Evolutionary conservation across 2,888 invertebrate genomes (phyloP).

Genomic region (Ptilodon capucinus): DNA sequence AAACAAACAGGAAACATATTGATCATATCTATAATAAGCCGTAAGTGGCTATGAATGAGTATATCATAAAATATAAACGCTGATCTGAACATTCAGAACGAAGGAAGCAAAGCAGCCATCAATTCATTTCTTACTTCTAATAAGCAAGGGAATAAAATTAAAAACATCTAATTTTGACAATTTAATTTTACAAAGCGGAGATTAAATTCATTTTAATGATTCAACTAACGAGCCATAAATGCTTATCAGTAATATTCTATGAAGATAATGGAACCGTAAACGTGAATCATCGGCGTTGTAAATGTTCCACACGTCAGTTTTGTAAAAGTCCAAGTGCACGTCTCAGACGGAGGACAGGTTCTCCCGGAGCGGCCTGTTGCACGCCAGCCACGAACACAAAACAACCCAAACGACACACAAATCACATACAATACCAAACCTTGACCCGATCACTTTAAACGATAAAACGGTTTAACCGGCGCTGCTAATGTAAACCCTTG

Average conservation of each 20-base stretch:
- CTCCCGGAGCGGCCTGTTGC: slow-evolving; percentile 58
- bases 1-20: neutral
- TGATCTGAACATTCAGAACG: slow-evolving; percentile 4
- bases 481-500: slow-evolving; percentile 52
- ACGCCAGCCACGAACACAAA: slow-evolving; percentile 38
- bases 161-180: slow-evolving; percentile 3
- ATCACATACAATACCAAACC: slow-evolving; percentile 37
- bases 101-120: slow-evolving; percentile 16
- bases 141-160: slow-evolving; percentile 3
- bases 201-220: slow-evolving; percentile 15
- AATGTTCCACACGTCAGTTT: slow-evolving; percentile 62
- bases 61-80: neutral
- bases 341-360: slow-evolving; percentile 72
- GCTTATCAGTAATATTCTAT: slow-evolving; percentile 8
- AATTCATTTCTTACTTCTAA: slow-evolving; percentile 5
- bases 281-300: slow-evolving; percentile 39
- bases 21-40: neutral
- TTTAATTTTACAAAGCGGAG: slow-evolving; percentile 9
- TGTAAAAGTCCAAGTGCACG: slow-evolving; percentile 65
- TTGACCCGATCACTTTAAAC: slow-evolving; percentile 53
- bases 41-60: neutral
- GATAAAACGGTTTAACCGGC: slow-evolving; percentile 42
- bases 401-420: slow-evolving; percentile 25
- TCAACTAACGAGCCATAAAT: slow-evolving; percentile 21
- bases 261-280: slow-evolving; percentile 40